Evolutionary conservation across 1,140 invertebrate genomes (phyloP).

Genomic region (Habropoda laboriosa): DNA sequence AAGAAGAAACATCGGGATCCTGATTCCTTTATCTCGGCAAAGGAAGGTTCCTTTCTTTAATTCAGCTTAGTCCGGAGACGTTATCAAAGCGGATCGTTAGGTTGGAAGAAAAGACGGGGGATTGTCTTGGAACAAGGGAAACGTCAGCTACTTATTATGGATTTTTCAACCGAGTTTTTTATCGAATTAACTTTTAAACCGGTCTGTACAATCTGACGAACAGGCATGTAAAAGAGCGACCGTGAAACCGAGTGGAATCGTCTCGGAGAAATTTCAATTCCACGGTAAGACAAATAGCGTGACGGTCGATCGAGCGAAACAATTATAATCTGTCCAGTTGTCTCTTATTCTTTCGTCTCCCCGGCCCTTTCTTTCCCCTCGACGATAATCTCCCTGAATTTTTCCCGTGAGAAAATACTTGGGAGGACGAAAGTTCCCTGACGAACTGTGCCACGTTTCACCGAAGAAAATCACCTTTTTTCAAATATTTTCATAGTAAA

Average conservation of each 20-base stretch:
- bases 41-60: background rate
- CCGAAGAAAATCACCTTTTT: background rate
- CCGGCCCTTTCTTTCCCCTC: background rate
- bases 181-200: constrained; percentile 42
- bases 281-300: background rate
- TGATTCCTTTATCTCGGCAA: constrained; percentile 12
- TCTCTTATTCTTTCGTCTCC: background rate
- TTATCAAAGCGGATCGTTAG: background rate
- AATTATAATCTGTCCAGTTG: too few species aligned
- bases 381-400: background rate
- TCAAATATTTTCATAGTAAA: background rate
- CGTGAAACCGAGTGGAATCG: constrained; percentile 1
- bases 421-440: too few species aligned
- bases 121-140: constrained; percentile 23
- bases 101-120: background rate
- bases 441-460: too few species aligned
- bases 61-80: background rate
- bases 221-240: background rate
- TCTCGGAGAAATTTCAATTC: constrained; percentile 35
- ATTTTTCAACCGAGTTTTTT: background rate
- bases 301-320: background rate
- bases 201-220: constrained; percentile 16
- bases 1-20: background rate
- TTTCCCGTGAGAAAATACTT: background rate
- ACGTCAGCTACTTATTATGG: constrained; percentile 18